Evolutionary conservation across 2,797 vertebrate genomes (phyloP).

Genomic region (Galaxias olidus): DNA sequence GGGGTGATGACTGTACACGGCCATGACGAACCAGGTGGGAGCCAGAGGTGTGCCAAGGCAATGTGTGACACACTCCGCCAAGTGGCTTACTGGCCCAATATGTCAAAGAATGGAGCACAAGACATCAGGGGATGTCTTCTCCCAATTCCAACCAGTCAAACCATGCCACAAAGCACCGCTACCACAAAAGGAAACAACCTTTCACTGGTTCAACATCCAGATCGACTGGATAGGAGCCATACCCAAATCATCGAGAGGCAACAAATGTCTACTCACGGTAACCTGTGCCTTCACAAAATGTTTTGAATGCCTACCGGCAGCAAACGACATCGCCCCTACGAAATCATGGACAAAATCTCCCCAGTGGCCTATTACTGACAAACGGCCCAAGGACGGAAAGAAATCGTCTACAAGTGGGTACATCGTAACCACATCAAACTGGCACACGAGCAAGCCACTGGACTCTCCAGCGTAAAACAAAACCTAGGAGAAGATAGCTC

Average conservation of each 20-base stretch:
- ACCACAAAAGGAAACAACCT: too few relatives aligned
- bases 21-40: constrained; percentile 9
- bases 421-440: constrained; percentile 7
- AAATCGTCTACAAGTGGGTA: not conserved
- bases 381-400: not conserved
- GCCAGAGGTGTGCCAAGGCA: not conserved
- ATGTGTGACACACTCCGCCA: too few relatives aligned
- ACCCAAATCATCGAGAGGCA: too few relatives aligned
- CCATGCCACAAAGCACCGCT: too few relatives aligned
- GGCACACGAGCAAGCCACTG: too few relatives aligned
- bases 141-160: not conserved
- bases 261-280: constrained; percentile 26
- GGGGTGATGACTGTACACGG: constrained; percentile 2
- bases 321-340: constrained; percentile 17
- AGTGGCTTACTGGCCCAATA: constrained; percentile 11
- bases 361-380: constrained; percentile 6
- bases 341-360: constrained; percentile 7
- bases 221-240: too few relatives aligned
- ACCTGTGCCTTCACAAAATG: constrained; percentile 22
- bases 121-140: constrained; percentile 11
- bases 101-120: not conserved
- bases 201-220: too few relatives aligned
- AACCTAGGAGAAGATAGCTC: too few relatives aligned
- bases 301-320: constrained; percentile 14
- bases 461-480: too few relatives aligned